Evolutionary conservation across 1,140 invertebrate species (phyloP).

Genomic region (Psix sp.): DNA sequence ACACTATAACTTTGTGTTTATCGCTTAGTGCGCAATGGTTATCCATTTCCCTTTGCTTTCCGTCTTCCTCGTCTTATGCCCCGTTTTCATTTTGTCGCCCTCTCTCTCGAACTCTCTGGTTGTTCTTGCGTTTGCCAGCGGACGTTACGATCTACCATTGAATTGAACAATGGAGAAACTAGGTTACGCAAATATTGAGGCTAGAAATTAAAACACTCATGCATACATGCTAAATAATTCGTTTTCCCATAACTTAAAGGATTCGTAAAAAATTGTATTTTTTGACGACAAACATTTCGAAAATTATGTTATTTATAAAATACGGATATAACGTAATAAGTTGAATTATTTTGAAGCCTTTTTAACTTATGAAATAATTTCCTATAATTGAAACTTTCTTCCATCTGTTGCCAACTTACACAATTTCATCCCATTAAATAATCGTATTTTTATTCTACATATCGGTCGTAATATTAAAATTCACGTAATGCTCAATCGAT

Average conservation of each 20-base stretch:
- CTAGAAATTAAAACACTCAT: constrained; percentile 73
- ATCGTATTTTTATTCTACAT: no score
- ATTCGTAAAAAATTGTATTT: constrained; percentile 13
- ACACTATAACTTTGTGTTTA: constrained; percentile 56
- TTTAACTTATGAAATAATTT: no score
- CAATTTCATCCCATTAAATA: no score
- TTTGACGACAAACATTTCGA: constrained; percentile 15
- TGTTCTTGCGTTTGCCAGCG: constrained; percentile 59
- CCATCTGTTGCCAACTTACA: no score
- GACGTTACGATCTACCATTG: constrained; percentile 74
- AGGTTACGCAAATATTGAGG: constrained; percentile 76
- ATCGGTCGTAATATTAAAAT: no score
- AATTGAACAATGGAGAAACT: constrained; percentile 77
- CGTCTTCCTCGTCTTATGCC: constrained; percentile 34
- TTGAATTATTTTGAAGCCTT: no score
- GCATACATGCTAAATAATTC: constrained; percentile 16
- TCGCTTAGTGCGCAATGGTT: constrained; percentile 59
- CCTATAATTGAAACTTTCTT: no score
- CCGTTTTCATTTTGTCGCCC: constrained; percentile 13
- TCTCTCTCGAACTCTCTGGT: constrained; percentile 19
- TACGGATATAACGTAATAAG: no score
- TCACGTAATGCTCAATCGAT: no score
- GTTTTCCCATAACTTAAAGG: constrained; percentile 45
- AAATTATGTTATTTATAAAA: no score
- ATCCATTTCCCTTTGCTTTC: constrained; percentile 39